Conservation (phyloP, 2,797 vertebrate genomes). For the Gephyroberyx darwinii region DNA sequence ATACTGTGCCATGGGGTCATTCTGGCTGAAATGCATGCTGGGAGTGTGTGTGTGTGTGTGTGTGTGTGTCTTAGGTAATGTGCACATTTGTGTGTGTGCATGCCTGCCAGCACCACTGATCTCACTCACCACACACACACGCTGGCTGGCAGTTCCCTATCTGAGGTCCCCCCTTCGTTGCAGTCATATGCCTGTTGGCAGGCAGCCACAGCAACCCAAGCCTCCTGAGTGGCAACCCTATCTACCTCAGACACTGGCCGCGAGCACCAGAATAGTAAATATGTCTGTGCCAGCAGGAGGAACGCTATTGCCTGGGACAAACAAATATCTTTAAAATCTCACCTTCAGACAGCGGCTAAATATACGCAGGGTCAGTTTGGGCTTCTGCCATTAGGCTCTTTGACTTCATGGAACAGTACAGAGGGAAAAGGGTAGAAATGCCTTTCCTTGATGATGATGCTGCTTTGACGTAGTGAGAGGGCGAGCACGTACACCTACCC, state of each 20-base stretch:
- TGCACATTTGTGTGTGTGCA: conserved; percentile 2
- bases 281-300: conserved; percentile 77
- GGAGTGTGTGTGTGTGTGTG: conserved; percentile 15
- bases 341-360: conserved; percentile 67
- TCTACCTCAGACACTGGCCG: conserved; percentile 84
- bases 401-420: conserved; percentile 68
- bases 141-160: conserved; percentile 44
- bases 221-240: conserved; percentile 83
- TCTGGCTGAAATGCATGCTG: conserved; percentile 26
- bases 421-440: conserved; percentile 52
- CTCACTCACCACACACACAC: conserved; percentile 20
- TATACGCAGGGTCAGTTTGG: conserved; percentile 35
- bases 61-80: background rate
- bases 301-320: conserved; percentile 75
- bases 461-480: conserved; percentile 56
- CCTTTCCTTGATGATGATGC: conserved; percentile 21
- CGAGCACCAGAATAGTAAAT: conserved; percentile 92
- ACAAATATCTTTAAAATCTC: conserved; percentile 83
- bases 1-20: conserved; percentile 10
- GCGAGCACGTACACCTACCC: conserved; percentile 9
- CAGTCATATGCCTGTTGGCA: conserved; percentile 89
- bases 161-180: conserved; percentile 80
- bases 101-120: conserved; percentile 35
- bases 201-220: conserved; percentile 83
- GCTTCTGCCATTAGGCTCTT: conserved; percentile 57